Conservation (phyloP, 2,888 invertebrate genomes). For the Leptura quadrifasciata region DNA sequence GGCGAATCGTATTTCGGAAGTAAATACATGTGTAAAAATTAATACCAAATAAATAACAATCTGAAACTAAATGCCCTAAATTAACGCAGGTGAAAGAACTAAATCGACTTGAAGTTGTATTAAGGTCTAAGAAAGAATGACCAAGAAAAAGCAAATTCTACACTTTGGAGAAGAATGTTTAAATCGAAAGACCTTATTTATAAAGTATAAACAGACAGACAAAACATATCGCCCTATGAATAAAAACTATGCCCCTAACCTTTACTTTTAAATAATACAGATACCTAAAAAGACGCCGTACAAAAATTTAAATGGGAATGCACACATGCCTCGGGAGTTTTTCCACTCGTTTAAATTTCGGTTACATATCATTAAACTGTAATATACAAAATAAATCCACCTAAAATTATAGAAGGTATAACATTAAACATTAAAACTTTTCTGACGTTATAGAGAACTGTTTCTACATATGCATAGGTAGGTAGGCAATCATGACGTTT, state of each 20-base stretch:
- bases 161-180: too few relatives aligned
- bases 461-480: constrained; percentile 43
- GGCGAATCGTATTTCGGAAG: too few relatives aligned
- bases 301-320: background rate
- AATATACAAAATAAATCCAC: constrained; percentile 5
- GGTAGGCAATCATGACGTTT: constrained; percentile 60
- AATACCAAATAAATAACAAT: too few relatives aligned
- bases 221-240: too few relatives aligned
- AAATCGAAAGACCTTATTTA: too few relatives aligned
- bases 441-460: constrained; percentile 28
- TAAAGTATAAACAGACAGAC: too few relatives aligned
- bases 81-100: too few relatives aligned
- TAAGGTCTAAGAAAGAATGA: too few relatives aligned
- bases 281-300: background rate
- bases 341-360: constrained; percentile 3
- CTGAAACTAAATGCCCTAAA: too few relatives aligned
- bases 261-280: background rate
- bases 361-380: background rate
- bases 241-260: background rate
- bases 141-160: too few relatives aligned
- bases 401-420: background rate
- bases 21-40: too few relatives aligned
- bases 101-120: too few relatives aligned
- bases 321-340: background rate
- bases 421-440: constrained; percentile 30